Base-by-base conservation (phyloP, 2,797 vertebrate species). In the Cuculus canorus region DNA sequence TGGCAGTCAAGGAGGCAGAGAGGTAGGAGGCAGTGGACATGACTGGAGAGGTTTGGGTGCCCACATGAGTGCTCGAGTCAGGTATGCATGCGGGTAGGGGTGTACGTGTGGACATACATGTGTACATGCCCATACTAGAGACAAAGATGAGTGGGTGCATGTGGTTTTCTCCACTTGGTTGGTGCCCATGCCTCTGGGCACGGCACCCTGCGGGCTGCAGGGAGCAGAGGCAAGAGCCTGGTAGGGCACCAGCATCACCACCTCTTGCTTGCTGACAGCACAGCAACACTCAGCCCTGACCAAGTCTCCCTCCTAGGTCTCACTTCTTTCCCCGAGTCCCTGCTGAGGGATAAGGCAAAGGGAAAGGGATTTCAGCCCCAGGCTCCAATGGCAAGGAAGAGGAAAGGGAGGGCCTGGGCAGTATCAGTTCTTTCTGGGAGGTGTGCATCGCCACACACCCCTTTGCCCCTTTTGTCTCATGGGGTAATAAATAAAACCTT, bases 31-130 rank as follows among this genome's bases (percentile, higher is more conserved):
- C 30, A 12, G 45, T 19, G 35, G 53, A 13, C 19, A 5, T 50
- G 41, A 13, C 35, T 5, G 1, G 35, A 72, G 89, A 76, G 27
- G 17, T 43, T 59, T 68, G 75, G 53, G 43, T n/a, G 25, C 59
- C 54, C 47, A 68, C 4, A 1, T 32, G n/a, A 27, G 5, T 41
- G 48, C 12, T 32, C 3, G 0, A 30, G 48, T n/a, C 1, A 2
- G 65, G 13, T 45, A 25, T 0, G 3, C 0, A 0, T 17, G 50
- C 41, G 37, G 59, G 17, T 8, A 33, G 54, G 30, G 24, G 30
- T 0, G 0, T 48, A 56, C 14, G 1, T 24, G 21, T 30, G 48
- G 14, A 19, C 0, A 1, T 17, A 45, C 2, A 2, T 2, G 0
- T 25, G 27, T 33, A 17, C 37, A 39, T 22, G 28, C 59, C 68